These are phyloP conservation scores for Galendromus occidentalis DNA, from an alignment of 1,140 invertebrate species.

Conservation along the genomic window DNA sequence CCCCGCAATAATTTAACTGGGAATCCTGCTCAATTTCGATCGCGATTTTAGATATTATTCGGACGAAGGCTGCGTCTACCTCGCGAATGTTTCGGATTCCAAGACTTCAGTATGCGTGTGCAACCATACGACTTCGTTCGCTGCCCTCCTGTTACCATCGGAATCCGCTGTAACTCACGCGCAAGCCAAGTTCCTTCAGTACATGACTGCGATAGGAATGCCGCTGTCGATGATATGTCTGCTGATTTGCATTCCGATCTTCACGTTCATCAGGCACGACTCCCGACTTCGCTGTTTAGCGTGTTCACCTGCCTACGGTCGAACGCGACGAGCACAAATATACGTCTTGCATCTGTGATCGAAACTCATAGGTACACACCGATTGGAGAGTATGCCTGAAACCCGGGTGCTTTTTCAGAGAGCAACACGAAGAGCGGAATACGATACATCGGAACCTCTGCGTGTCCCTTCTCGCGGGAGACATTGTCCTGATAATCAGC, in stretches of 20 bases:
- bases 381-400: too few species aligned
- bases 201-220: conserved; percentile 2
- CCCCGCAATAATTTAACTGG: too few species aligned
- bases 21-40: too few species aligned
- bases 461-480: background rate
- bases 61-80: background rate
- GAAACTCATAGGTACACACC: too few species aligned
- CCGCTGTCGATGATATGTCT: background rate
- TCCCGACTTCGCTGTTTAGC: too few species aligned
- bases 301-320: too few species aligned
- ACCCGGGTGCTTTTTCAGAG: too few species aligned
- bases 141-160: background rate
- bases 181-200: background rate
- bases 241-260: background rate
- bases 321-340: too few species aligned
- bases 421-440: background rate
- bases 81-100: background rate
- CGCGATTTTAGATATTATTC: background rate
- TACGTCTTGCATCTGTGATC: too few species aligned
- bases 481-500: background rate
- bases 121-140: background rate
- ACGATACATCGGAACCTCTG: background rate
- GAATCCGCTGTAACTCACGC: background rate
- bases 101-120: background rate
- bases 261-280: background rate